These are phyloP conservation scores for Gallinago stenura DNA, from an alignment of 2,797 vertebrate species.

Conservation along the genomic window DNA sequence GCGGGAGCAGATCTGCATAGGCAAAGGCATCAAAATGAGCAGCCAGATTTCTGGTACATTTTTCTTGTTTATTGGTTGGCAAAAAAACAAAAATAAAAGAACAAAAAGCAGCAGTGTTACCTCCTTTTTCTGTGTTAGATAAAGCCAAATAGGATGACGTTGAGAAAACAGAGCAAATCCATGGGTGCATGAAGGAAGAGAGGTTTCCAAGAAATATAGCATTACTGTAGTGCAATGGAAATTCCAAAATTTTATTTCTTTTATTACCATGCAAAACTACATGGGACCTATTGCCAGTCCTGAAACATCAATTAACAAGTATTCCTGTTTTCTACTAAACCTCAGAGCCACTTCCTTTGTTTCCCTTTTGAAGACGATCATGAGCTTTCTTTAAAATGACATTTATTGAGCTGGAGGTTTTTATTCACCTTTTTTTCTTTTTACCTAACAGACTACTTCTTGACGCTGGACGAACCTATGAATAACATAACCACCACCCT, in stretches of 20 bases:
- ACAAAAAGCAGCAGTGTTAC: neutral
- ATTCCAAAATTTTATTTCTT: neutral
- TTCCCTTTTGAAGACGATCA: neutral
- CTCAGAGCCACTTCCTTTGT: neutral
- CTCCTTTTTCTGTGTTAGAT: neutral
- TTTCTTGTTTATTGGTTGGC: neutral
- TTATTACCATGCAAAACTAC: neutral
- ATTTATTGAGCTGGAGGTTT: neutral
- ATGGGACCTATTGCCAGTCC: neutral
- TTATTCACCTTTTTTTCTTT: neutral
- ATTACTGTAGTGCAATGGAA: neutral
- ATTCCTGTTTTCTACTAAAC: neutral
- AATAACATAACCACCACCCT: conserved; percentile 98
- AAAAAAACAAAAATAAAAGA: neutral
- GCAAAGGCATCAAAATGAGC: neutral
- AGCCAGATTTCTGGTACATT: neutral
- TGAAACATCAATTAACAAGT: neutral
- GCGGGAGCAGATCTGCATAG: neutral
- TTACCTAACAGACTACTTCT: conserved; percentile 82
- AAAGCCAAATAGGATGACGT: neutral
- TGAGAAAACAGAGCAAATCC: neutral
- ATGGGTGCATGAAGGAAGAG: neutral
- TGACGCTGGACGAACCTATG: conserved; percentile 92
- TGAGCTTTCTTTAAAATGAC: neutral
- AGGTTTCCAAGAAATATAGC: neutral